phyloP scores from a whole-genome alignment of 2,113 vertebrate species.

The Amphilophus citrinellus region DNA sequence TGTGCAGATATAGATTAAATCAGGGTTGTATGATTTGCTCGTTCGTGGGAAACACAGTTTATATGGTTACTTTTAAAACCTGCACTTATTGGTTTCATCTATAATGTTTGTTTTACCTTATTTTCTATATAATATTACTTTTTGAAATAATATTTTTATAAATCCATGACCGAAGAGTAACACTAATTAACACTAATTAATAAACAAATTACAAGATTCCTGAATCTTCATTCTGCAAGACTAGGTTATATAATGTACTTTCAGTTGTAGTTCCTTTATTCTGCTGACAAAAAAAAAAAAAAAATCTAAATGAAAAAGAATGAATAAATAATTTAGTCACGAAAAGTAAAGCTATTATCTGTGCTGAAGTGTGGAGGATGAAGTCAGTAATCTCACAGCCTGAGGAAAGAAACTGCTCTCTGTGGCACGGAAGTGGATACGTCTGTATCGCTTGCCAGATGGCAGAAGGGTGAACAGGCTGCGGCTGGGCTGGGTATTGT shows the following conservation, averaged over 20 bases:
- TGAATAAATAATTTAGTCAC: not conserved
- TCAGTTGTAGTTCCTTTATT: not conserved
- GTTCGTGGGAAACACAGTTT: slow-evolving; percentile 47
- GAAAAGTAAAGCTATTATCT: slow-evolving; percentile 8
- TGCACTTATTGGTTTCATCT: slow-evolving; percentile 6
- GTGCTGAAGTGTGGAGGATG: slow-evolving; percentile 15
- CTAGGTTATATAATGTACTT: too few relatives aligned
- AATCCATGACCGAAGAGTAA: not conserved
- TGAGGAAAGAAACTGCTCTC: not conserved
- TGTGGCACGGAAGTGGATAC: not conserved
- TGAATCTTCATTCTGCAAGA: not conserved
- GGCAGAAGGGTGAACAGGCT: slow-evolving; percentile 16
- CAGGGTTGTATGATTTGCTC: slow-evolving; percentile 20
- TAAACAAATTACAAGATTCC: not conserved
- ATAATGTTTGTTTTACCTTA: slow-evolving; percentile 7
- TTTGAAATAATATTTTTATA: not conserved
- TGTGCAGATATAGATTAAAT: slow-evolving; percentile 46
- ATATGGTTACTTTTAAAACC: not conserved
- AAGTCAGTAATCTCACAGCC: slow-evolving; percentile 16
- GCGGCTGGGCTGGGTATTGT: slow-evolving; percentile 2
- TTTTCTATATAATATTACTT: not conserved
- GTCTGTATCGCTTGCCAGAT: slow-evolving; percentile 1
- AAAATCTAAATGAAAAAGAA: not conserved
- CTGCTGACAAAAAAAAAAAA: not conserved
- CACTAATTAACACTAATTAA: not conserved